Conservation (phyloP, 2,888 invertebrate genomes). For the Cheilosia pagana region DNA sequence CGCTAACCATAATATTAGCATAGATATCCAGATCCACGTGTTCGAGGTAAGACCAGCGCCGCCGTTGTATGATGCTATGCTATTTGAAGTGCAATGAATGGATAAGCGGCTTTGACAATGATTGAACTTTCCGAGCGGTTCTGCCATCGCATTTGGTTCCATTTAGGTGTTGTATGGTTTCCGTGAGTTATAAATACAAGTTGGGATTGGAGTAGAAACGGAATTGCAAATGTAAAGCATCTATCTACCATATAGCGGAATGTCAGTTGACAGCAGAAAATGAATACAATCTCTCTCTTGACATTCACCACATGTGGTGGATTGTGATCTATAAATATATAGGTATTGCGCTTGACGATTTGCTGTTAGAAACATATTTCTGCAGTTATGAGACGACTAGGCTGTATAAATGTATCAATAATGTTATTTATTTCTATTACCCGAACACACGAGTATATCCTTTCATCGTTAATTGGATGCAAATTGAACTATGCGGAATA, state of each 20-base stretch:
- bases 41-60: neutral
- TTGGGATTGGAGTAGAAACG: neutral
- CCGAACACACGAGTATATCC: no score
- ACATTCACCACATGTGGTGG: neutral
- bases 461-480: no score
- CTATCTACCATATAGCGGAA: neutral
- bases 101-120: conserved; percentile 54
- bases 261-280: conserved; percentile 1
- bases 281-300: neutral
- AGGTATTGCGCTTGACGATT: no score
- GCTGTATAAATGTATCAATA: no score
- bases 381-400: no score
- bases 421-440: no score
- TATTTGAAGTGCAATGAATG: conserved; percentile 43
- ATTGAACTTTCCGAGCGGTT: conserved; percentile 23
- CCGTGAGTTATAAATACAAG: conserved; percentile 7
- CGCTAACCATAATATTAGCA: conserved; percentile 21
- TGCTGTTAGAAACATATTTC: no score
- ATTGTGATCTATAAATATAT: no score
- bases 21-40: conserved; percentile 26
- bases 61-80: conserved; percentile 29
- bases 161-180: conserved; percentile 28
- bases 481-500: no score
- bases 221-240: neutral
- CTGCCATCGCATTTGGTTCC: conserved; percentile 7